Percentiles rank a stretch among this genome's conserved stretches.
These are phyloP conservation scores for Elmis aenea DNA, from an alignment of 2,888 invertebrate species.

Conservation along the genomic window DNA sequence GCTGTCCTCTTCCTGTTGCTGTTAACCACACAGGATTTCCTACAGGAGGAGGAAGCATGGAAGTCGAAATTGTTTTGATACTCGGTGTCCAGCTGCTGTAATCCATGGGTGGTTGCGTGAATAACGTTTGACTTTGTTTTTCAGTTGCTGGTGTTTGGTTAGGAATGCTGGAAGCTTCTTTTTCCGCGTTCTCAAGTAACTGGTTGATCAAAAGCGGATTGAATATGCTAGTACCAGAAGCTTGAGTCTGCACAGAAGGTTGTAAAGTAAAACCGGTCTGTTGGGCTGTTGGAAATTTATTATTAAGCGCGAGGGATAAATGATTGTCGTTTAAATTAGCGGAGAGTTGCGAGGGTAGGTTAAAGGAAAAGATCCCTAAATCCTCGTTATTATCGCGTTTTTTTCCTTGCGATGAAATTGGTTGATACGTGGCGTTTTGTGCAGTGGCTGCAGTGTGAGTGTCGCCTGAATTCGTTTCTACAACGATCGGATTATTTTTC, in stretches of 20 bases:
- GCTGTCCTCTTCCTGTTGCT: conserved; percentile 16
- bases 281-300: no score
- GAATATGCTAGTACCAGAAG: not conserved
- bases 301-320: not conserved
- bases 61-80: conserved; percentile 24
- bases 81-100: conserved; percentile 33
- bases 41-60: conserved; percentile 34
- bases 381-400: conserved; percentile 33
- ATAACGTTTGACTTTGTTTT: conserved; percentile 1
- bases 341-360: not conserved
- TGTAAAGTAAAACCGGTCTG: not conserved
- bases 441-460: conserved; percentile 50
- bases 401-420: conserved; percentile 6
- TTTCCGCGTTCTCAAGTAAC: not conserved
- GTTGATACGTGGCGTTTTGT: conserved; percentile 31
- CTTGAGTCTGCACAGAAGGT: not conserved
- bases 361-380: conserved; percentile 13
- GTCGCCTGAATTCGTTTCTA: conserved; percentile 43
- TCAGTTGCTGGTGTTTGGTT: not conserved
- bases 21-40: conserved; percentile 35
- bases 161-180: not conserved
- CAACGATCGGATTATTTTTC: conserved; percentile 43
- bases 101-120: conserved; percentile 26
- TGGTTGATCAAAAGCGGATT: not conserved
- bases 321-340: not conserved